These are phyloP conservation scores for Sylvia atricapilla DNA, from an alignment of 2,113 vertebrate species.

Conservation along the genomic window DNA sequence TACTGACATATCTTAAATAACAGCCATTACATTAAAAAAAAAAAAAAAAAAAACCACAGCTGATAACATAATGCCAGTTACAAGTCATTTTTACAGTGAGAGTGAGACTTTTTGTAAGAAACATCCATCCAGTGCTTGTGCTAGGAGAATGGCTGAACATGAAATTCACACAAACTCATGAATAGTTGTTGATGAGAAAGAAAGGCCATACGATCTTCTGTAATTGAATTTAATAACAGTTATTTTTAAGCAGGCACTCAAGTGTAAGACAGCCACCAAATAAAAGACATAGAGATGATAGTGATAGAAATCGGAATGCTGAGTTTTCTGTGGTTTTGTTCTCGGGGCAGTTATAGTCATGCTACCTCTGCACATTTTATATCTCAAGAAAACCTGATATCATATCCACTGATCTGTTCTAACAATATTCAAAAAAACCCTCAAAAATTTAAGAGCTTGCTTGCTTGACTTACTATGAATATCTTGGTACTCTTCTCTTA, in stretches of 20 bases:
- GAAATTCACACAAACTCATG: not conserved
- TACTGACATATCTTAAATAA: not conserved
- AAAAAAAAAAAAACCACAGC: not conserved
- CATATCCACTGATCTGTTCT: not conserved
- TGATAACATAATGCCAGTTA: not conserved
- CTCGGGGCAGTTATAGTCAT: not conserved
- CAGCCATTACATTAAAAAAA: not conserved
- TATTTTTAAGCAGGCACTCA: not conserved
- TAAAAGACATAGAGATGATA: fast-evolving
- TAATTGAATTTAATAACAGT: not conserved
- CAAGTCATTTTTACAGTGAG: not conserved
- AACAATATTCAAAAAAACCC: not conserved
- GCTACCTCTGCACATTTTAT: not conserved
- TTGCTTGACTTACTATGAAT: not conserved
- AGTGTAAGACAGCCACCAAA: not conserved
- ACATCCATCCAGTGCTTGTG: not conserved
- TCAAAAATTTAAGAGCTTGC: not conserved
- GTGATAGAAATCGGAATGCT: not conserved
- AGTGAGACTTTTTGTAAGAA: not conserved
- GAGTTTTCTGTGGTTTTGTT: not conserved
- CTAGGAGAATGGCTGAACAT: not conserved
- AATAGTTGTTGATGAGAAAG: not conserved
- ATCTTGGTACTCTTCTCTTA: not conserved
- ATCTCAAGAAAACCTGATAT: not conserved
- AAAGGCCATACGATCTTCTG: not conserved